Evolutionary conservation across 2,797 vertebrate genomes (phyloP), one percentile per base, ranked within the genome.

Genomic region (Catamblyrhynchus diadema): DNA sequence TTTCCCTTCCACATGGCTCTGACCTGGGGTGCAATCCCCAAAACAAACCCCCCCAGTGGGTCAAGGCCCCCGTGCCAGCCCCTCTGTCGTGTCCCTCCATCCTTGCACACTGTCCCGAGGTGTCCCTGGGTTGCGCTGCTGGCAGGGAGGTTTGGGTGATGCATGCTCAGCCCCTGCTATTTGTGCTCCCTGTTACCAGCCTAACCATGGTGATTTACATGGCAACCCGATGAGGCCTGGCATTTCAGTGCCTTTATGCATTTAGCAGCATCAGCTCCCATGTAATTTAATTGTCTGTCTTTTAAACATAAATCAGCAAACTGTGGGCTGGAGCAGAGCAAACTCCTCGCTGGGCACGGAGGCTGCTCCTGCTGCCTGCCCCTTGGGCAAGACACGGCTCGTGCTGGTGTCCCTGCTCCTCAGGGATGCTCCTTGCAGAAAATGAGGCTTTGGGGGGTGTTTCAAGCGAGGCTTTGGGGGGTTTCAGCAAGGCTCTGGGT

Each of bases 141-240:
- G 39, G 47, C 54, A 6, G 84, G 67, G 91, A 70, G 37, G 65
- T 95, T 60, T 81, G 94, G 85, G 95, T 66, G 87, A 79, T 42
- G 59, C 72, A 37, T 1, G 14, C 91, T 79, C 92, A 90, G 89
- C 73, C 77, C 42, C 24, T 65, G 56, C 60, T 81, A 20, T 72
- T 42, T 57, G 70, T 86, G 89, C 87, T 91, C 91, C 66, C 79
- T 1, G 54, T 45, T 93, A 47, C 89, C 81, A 60, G 9, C 73
- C 64, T 96, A 96, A 95, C 94, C 89, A 75, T 73, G 80, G 91
- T 96, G 96, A 97, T 97, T 97, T 97, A 96, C 93, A 92, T 90
- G 95, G 96, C 93, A 94, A 93, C 95, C 87, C 24, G 85, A 96
- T 90, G 80, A 95, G 91, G 96, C 85, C 95, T 94, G 95, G 95